A percentile compares a stretch with the other conserved stretches of the same genome.
Conservation (phyloP, 2,797 vertebrate species). For the Distichodus sexfasciatus region DNA sequence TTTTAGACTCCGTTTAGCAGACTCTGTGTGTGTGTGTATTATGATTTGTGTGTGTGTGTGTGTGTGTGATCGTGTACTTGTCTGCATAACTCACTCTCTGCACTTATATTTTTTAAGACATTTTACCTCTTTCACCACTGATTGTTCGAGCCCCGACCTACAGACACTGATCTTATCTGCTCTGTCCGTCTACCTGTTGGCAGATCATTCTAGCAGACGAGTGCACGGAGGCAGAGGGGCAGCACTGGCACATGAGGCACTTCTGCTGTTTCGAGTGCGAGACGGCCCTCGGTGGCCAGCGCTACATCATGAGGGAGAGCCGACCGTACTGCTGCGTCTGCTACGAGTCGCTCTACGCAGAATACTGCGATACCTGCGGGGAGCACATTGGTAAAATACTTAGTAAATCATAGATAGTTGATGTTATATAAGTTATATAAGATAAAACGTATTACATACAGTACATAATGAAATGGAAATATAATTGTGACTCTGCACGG, state of each 20-base stretch:
- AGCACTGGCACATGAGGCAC: slow-evolving; percentile 92
- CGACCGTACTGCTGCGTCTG: slow-evolving; percentile 88
- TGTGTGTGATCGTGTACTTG: too few species aligned
- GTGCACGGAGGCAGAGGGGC: slow-evolving; percentile 87
- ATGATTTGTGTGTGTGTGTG: too few species aligned
- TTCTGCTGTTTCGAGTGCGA: slow-evolving; percentile 95
- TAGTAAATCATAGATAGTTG: neutral
- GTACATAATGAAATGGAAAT: too few species aligned
- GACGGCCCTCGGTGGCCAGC: slow-evolving; percentile 82
- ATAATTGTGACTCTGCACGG: too few species aligned
- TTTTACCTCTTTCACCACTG: too few species aligned
- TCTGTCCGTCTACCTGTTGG: neutral
- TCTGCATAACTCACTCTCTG: neutral
- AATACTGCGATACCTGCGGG: slow-evolving; percentile 88
- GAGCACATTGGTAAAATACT: slow-evolving; percentile 82
- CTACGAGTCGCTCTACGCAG: slow-evolving; percentile 83
- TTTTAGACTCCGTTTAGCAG: too few species aligned
- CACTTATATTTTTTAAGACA: too few species aligned
- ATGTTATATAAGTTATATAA: too few species aligned
- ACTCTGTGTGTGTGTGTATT: too few species aligned
- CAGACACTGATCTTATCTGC: neutral
- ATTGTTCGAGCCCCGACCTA: neutral
- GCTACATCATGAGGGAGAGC: slow-evolving; percentile 89
- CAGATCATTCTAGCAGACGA: slow-evolving; percentile 89
- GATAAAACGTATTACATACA: too few species aligned